Evolutionary conservation across 2,888 invertebrate genomes (phyloP), one percentile per base, ranked within the genome.

Genomic region (Lithosia quadra): DNA sequence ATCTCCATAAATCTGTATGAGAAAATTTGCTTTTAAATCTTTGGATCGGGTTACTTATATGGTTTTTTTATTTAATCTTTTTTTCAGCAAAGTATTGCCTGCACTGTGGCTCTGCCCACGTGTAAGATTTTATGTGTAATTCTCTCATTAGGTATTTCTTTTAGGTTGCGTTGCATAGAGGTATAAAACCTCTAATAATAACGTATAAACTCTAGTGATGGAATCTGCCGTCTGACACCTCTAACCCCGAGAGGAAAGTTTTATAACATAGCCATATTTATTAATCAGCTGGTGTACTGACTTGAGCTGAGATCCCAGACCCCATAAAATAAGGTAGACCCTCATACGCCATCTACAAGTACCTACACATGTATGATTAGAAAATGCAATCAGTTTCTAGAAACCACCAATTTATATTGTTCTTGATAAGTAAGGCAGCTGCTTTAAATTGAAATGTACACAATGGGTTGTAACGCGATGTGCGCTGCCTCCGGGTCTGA

Each of bases 401-500:
- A 18, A 18, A 7, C 43, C 21, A 61, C 39, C 61, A 61, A 39
- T 61, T 61, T 61, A 24, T 24, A 39, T 21, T 61, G 24, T 21
- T 34, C 13, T 1, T 24, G 18, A 9, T 58, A 33, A 58, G n/a
- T 33, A 58, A 58, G 7, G 58, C n/a, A 11, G 58, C 58, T 58
- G 66, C 68, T 67, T 68, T 62, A 71, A 73, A 69, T 68, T 61
- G 22, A 67, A 72, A 69, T 72, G 21, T 74, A 68, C n/a, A 66
- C 79, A 78, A 79, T 74, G 57, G 72, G 28, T 43, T 67, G 55
- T 69, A 62, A 57, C 65, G 63, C 39, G 71, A 63, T 60, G 24
- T 49, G 49, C 49, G 18, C 49, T 65, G 77, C 74, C 65, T 59
- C 73, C 65, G 73, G 73, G 68, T 67, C 36, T 56, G 43, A 69